Percentiles rank a stretch among this genome's conserved stretches.
Conservation (phyloP, 2,113 vertebrate genomes). For the Phoxinus phoxinus region DNA sequence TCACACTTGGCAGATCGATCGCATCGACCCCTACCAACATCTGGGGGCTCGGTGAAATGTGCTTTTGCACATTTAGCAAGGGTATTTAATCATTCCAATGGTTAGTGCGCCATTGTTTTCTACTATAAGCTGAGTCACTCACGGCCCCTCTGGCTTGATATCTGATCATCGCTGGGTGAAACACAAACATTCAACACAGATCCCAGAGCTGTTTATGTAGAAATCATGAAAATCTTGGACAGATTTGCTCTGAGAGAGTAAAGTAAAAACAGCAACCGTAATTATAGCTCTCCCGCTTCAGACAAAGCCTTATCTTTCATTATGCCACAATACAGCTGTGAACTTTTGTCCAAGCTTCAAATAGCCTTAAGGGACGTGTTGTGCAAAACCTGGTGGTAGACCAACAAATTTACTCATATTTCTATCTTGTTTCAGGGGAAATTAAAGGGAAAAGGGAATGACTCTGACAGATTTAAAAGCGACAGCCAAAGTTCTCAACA, state of each 20-base stretch:
- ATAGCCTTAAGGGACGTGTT: constrained; percentile 14
- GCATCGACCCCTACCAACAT: neutral
- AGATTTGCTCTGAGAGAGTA: constrained; percentile 14
- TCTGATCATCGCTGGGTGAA: constrained; percentile 69
- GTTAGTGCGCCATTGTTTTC: constrained; percentile 34
- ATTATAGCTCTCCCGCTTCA: constrained; percentile 25
- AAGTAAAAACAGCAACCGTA: constrained; percentile 27
- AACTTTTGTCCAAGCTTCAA: constrained; percentile 16
- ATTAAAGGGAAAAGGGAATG: neutral
- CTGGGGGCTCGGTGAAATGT: neutral
- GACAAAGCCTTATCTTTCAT: constrained; percentile 36
- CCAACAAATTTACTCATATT: constrained; percentile 2
- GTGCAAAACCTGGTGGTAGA: constrained; percentile 20
- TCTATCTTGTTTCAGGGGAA: neutral
- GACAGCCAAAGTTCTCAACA: neutral
- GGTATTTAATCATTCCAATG: constrained; percentile 12
- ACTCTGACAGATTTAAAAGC: neutral
- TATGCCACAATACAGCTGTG: constrained; percentile 27
- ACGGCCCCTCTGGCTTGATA: constrained; percentile 57
- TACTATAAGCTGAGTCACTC: constrained; percentile 12
- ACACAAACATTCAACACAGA: constrained; percentile 64
- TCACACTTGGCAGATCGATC: constrained; percentile 9
- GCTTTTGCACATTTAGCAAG: neutral
- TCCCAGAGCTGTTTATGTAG: constrained; percentile 20
- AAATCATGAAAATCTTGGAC: constrained; percentile 48